Conservation (phyloP, 2,888 invertebrate genomes). For the Lycophotia porphyrea region DNA sequence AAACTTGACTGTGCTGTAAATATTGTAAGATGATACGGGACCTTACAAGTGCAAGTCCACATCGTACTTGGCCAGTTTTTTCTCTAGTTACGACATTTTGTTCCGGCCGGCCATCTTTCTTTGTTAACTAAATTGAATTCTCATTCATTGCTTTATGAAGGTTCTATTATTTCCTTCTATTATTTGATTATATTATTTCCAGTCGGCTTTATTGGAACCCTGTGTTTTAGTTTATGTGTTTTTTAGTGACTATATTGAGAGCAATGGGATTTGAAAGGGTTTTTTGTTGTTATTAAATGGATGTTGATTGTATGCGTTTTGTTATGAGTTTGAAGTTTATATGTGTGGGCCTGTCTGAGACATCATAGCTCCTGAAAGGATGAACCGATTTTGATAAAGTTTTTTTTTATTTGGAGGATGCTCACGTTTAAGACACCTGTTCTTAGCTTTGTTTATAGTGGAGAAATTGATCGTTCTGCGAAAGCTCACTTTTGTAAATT, state of each 20-base stretch:
- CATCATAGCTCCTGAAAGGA: too few species aligned
- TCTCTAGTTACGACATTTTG: conserved; percentile 21
- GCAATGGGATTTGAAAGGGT: background rate
- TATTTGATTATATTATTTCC: conserved; percentile 73
- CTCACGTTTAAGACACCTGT: too few species aligned
- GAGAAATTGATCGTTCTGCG: background rate
- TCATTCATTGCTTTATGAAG: conserved; percentile 82
- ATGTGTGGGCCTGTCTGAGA: too few species aligned
- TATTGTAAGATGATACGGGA: background rate
- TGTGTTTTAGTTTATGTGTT: conserved; percentile 48
- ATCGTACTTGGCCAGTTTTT: background rate
- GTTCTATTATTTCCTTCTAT: conserved; percentile 71
- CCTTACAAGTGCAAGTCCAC: background rate
- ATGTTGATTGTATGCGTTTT: background rate
- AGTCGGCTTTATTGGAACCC: conserved; percentile 54
- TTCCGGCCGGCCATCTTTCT: conserved; percentile 79
- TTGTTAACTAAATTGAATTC: conserved; percentile 85
- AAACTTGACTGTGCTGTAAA: too few species aligned
- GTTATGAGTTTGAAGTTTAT: too few species aligned
- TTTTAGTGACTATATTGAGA: conserved; percentile 43
- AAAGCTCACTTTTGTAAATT: too few species aligned
- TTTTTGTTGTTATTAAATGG: background rate
- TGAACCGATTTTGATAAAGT: too few species aligned
- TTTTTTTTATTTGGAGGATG: too few species aligned
- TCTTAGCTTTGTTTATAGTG: background rate